Conservation (phyloP, 2,888 invertebrate species). For the Drosophila tanythrix region DNA sequence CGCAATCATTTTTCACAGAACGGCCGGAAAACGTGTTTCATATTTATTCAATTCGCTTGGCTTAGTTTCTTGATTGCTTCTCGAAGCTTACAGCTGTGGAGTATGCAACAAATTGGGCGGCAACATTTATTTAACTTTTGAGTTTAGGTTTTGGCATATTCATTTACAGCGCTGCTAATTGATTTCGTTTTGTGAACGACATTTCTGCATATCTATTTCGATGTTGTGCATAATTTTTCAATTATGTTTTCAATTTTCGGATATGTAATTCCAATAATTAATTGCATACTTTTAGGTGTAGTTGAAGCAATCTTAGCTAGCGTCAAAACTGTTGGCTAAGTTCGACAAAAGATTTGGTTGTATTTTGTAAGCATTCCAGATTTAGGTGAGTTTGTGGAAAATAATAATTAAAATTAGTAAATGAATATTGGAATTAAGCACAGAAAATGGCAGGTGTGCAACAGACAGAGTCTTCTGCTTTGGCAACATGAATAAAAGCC, state of each 20-base stretch:
- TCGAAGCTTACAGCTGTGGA: constrained; percentile 38
- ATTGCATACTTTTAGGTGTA: constrained; percentile 54
- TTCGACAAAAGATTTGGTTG: background rate
- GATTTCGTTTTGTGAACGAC: constrained; percentile 16
- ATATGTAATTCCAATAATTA: background rate
- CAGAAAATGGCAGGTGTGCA: background rate
- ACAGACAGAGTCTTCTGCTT: background rate
- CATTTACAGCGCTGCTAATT: constrained; percentile 51
- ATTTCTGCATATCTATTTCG: constrained; percentile 15
- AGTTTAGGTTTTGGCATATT: constrained; percentile 27
- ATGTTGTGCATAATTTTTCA: background rate
- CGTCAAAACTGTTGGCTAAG: background rate
- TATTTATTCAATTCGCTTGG: constrained; percentile 81
- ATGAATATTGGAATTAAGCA: background rate
- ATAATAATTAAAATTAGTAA: background rate
- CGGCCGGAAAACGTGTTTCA: constrained; percentile 63
- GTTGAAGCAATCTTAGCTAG: background rate
- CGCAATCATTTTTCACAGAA: background rate
- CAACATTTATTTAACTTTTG: constrained; percentile 5
- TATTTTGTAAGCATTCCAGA: background rate
- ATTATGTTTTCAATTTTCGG: background rate
- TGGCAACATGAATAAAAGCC: background rate
- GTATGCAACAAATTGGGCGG: constrained; percentile 1
- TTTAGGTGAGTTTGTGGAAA: rapidly evolving
- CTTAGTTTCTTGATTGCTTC: constrained; percentile 78